phyloP scores from a whole-genome alignment of 2,888 invertebrate genomes.

The Anodontia alba region DNA sequence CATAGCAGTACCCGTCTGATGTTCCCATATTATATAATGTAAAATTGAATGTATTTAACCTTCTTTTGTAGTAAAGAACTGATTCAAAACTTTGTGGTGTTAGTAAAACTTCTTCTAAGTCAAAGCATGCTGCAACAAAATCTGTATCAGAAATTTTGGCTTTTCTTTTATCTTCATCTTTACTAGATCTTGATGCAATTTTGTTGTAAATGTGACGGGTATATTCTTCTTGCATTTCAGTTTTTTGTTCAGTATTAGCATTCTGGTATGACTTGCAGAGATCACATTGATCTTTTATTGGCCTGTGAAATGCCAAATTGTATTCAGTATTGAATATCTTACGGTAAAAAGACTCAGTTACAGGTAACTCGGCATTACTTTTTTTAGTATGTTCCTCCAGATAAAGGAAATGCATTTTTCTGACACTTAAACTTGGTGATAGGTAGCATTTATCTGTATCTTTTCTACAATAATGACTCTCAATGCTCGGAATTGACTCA shows the following conservation, averaged over 20 bases:
- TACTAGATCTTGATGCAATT: slow-evolving; percentile 27
- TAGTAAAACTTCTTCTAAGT: slow-evolving; percentile 38
- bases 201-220: slow-evolving; percentile 33
- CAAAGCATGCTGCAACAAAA: slow-evolving; percentile 39
- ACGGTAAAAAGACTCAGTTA: not conserved
- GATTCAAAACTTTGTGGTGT: slow-evolving; percentile 49
- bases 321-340: not conserved
- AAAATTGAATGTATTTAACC: slow-evolving; percentile 41
- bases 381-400: not conserved
- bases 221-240: slow-evolving; percentile 16
- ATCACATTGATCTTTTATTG: slow-evolving; percentile 12
- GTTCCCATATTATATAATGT: slow-evolving; percentile 42
- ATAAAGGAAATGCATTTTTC: not conserved
- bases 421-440: not conserved
- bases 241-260: not conserved
- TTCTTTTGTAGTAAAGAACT: slow-evolving; percentile 40
- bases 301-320: not conserved
- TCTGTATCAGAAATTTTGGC: slow-evolving; percentile 12
- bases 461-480: slow-evolving; percentile 15
- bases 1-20: slow-evolving; percentile 26
- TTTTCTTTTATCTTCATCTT: slow-evolving; percentile 29
- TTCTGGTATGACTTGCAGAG: slow-evolving; percentile 18
- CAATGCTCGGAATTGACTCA: not conserved
- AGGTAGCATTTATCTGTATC: not conserved
- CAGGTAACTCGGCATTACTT: not conserved